Evolutionary conservation across 2,797 vertebrate species (phyloP), one percentile per base, ranked within the genome.

Genomic region (Adelosebastes latens): DNA sequence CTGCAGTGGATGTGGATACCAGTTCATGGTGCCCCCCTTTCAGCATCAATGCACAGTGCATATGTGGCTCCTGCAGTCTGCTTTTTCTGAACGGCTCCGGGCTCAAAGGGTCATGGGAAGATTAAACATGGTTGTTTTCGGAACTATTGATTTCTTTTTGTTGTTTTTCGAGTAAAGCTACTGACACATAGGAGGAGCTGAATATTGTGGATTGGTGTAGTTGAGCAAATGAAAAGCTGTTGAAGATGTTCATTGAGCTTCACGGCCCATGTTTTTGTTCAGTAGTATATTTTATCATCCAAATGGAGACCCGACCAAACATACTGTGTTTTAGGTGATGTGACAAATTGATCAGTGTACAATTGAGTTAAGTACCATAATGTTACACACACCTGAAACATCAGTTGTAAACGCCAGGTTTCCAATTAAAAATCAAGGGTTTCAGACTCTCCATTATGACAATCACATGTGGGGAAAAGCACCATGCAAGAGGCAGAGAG

Each of bases 91-190:
- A 68, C 36, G 3, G 13, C 55, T 66, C 11, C 3, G 34, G 49
- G 79, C 81, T 88, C 81, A 81, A 66, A 74, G 78, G 90, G 88
- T 89, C 94, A 88, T 90, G 91, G 92, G 94, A 93, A 93, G 85
- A 92, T 89, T 89, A 92, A 90, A 94, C 88, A 89, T 66, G 64
- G 16, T 49, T 74, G 24, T 52, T 79, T 83, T 69, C 67, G 78
- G 22, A 75, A 56, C 67, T 66, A 13, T 55, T 80, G 55, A 77
- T 87, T 86, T 83, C 1, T 34, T 29, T 63, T 56, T 22, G 55
- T 79, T 84, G 29, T 81, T 65, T 46, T 69, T 42, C 42, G n/a
- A 62, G 10, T 31, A 66, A 76, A 58, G 53, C 49, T 27, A n/a
- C 62, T 14, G 49, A 69, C 46, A 25, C 11, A 34, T 62, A 12